These are phyloP conservation scores for Macrotrachela quadricornifera DNA, from an alignment of 1,140 invertebrate genomes.

Conservation along the genomic window DNA sequence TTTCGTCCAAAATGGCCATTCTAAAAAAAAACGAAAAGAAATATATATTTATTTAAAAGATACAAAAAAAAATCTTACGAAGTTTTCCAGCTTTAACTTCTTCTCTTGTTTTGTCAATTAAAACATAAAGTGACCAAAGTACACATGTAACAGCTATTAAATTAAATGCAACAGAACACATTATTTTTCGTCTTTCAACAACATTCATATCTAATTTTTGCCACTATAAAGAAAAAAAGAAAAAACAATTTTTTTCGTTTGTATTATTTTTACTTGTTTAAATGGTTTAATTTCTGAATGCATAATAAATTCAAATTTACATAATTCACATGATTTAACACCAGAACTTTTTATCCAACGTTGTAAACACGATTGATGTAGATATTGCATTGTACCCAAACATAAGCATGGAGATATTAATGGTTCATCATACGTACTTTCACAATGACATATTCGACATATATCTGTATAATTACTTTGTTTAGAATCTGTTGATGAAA, in stretches of 20 bases:
- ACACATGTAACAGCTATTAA: constrained; percentile 77
- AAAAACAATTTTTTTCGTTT: too few species aligned
- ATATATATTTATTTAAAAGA: too few species aligned
- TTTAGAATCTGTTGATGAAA: background rate
- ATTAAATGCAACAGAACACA: constrained; percentile 77
- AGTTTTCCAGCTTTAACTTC: constrained; percentile 46
- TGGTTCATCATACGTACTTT: constrained; percentile 28
- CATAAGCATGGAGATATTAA: constrained; percentile 67
- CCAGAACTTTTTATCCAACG: constrained; percentile 78
- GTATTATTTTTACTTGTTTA: constrained; percentile 30
- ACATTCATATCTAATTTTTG: constrained; percentile 74
- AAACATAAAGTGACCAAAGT: constrained; percentile 81
- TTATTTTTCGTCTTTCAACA: constrained; percentile 65
- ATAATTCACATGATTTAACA: constrained; percentile 76
- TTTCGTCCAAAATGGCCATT: constrained; percentile 94
- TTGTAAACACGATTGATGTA: constrained; percentile 76
- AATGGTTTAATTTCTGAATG: constrained; percentile 84
- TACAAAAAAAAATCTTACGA: too few species aligned
- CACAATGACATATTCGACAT: constrained; percentile 30
- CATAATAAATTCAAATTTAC: constrained; percentile 87
- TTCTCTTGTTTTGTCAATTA: constrained; percentile 74
- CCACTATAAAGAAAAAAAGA: constrained; percentile 44
- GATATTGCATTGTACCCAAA: constrained; percentile 45
- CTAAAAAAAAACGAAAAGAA: constrained; percentile 26
- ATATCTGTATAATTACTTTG: constrained; percentile 10